Evolutionary conservation across 2,113 vertebrate species (phyloP), one percentile per base, ranked within the genome.

Genomic region (Salvelinus alpinus): DNA sequence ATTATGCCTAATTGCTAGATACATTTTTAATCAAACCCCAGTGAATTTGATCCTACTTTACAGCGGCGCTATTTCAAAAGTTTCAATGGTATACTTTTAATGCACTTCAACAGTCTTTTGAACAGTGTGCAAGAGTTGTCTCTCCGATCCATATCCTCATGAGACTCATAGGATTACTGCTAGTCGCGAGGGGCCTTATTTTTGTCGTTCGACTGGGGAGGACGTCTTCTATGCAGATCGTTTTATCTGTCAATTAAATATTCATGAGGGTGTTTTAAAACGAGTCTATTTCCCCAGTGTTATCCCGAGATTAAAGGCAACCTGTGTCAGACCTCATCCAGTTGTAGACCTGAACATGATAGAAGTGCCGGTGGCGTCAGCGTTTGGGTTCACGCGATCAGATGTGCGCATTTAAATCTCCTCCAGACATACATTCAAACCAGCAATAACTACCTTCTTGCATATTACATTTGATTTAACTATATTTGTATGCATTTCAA

Each of bases 251-350:
- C 31, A 70, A 38, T 79, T 74, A 20, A 66, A 44, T 72, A 77
- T 80, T 48, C 22, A 80, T 66, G 12, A 7, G 2, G 73, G n/a
- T 24, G 67, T 70, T 69, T 69, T 76, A 31, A 47, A 77, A 77
- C 24, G 22, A 73, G 9, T 3, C 48, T 54, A 47, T 66, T 72
- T 67, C 47, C 72, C 47, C 16, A 47, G 59, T 72, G 38, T 70
- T 62, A 27, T 54, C 73, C 25, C 60, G 6, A 71, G 67, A 79
- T 74, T 64, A 79, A 79, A 74, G 66, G 29, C 27, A 69, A 76
- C 34, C 27, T 71, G 73, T 27, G 47, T 71, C 60, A 66, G 51
- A 68, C 20, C 65, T 64, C 73, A 64, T 38, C 54, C 51, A 57
- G 38, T 48, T 54, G 29, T 48, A 47, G 60, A 72, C 25, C 54